These are phyloP conservation scores for Drosophila greeni DNA, from an alignment of 2,888 invertebrate species.

Conservation along the genomic window DNA sequence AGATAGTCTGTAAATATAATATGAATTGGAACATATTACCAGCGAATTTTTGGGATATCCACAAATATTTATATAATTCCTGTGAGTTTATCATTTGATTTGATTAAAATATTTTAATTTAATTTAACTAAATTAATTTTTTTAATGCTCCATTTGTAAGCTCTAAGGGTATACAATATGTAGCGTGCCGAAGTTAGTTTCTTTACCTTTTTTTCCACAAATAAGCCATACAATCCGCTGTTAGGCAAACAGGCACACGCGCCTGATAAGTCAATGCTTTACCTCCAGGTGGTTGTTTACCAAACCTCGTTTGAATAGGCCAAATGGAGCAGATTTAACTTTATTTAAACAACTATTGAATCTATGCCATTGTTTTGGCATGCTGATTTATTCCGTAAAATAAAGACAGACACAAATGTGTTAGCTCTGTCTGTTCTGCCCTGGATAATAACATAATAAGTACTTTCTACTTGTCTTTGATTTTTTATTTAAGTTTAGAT, in stretches of 20 bases:
- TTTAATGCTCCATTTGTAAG: no score
- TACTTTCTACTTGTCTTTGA: background rate
- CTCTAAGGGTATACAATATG: no score
- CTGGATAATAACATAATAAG: background rate
- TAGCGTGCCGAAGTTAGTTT: no score
- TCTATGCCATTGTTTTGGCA: background rate
- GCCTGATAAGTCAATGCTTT: background rate
- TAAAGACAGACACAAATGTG: background rate
- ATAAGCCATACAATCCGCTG: background rate
- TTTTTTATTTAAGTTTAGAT: background rate
- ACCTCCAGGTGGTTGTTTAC: background rate
- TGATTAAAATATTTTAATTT: no score
- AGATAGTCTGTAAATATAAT: no score
- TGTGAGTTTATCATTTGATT: no score
- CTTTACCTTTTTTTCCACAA: no score
- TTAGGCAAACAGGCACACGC: slow-evolving; percentile 1
- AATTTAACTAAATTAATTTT: no score
- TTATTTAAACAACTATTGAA: background rate
- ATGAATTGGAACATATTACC: no score
- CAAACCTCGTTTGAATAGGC: background rate
- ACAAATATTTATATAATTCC: no score
- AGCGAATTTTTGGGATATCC: no score
- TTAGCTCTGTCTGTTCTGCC: background rate
- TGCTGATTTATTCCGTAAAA: background rate
- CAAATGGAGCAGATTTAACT: slow-evolving; percentile 1